Percentiles rank a stretch among this genome's conserved stretches.
Conservation (phyloP, 2,113 vertebrate species). For the Glaucidium brasilianum region DNA sequence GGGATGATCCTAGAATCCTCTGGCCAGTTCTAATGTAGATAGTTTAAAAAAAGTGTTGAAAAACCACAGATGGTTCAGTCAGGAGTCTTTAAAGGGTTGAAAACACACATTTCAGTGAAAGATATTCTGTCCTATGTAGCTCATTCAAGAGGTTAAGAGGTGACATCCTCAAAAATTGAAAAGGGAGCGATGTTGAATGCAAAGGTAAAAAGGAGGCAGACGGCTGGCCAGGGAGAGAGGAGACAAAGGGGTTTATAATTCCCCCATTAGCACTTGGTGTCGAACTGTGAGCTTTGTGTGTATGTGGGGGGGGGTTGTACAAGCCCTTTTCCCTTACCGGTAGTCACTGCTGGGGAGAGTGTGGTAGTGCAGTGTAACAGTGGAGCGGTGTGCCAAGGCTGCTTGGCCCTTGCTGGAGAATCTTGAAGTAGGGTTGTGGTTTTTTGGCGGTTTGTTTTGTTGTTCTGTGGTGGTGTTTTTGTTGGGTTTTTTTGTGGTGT, state of each 20-base stretch:
- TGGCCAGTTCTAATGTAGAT: background rate
- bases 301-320: background rate
- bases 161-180: slow-evolving; percentile 7
- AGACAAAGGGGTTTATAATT: background rate
- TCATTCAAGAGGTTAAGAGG: slow-evolving; percentile 4
- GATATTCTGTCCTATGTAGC: background rate
- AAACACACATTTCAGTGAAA: background rate
- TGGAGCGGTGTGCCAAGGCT: background rate
- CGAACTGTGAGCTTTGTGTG: background rate
- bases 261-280: background rate
- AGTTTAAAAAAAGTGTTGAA: background rate
- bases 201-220: background rate
- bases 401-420: background rate
- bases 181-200: background rate
- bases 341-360: rapidly evolving
- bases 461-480: too few species aligned
- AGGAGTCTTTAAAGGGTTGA: background rate
- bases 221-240: background rate
- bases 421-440: rapidly evolving
- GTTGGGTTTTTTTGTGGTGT: too few species aligned
- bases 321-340: background rate
- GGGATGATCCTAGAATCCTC: background rate
- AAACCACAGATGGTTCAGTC: background rate
- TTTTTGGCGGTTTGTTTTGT: too few species aligned
- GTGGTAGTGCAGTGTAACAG: rapidly evolving